A percentile compares a stretch with the other conserved stretches of the same genome.
phyloP scores from a whole-genome alignment of 2,888 invertebrate species.

The Marasmarcha lunaedactyla region DNA sequence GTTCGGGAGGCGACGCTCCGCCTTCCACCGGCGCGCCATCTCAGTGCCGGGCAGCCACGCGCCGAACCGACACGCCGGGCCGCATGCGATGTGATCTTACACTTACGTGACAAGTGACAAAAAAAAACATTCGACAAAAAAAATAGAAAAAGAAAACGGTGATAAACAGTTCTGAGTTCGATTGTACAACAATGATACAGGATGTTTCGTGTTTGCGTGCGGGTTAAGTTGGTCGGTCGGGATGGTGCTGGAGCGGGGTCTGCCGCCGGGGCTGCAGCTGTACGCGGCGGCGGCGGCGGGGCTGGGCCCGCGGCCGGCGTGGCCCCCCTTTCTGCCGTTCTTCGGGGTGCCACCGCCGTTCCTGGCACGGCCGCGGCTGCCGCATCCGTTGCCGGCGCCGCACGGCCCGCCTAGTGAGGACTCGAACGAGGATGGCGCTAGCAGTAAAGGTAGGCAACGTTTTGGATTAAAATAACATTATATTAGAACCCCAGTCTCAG shows the following conservation, averaged over 20 bases:
- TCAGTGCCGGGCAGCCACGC: conserved; percentile 36
- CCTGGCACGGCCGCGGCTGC: conserved; percentile 56
- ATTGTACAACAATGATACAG: conserved; percentile 21
- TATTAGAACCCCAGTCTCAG: too few relatives aligned
- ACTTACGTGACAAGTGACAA: conserved; percentile 12
- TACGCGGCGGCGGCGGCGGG: conserved; percentile 79
- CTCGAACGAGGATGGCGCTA: conserved; percentile 66
- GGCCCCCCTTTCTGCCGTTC: conserved; percentile 73
- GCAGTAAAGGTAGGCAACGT: conserved; percentile 49
- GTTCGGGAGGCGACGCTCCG: conserved; percentile 45
- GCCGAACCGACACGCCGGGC: conserved; percentile 3
- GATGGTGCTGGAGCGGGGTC: conserved; percentile 76
- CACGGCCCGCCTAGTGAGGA: conserved; percentile 68
- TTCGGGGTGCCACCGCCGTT: conserved; percentile 71
- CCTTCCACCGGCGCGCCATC: conserved; percentile 54
- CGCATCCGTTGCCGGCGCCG: conserved; percentile 53
- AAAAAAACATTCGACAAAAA: conserved; percentile 8
- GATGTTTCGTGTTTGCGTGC: conserved; percentile 28
- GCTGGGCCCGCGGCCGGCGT: conserved; percentile 65
- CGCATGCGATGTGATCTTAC: too few relatives aligned
- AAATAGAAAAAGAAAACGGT: conserved; percentile 11
- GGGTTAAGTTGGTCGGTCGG: conserved; percentile 33
- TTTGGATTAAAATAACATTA: too few relatives aligned
- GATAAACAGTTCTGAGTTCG: conserved; percentile 30
- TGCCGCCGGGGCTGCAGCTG: conserved; percentile 78